These are phyloP conservation scores for Trinectes maculatus DNA, from an alignment of 2,113 vertebrate species.

Conservation along the genomic window DNA sequence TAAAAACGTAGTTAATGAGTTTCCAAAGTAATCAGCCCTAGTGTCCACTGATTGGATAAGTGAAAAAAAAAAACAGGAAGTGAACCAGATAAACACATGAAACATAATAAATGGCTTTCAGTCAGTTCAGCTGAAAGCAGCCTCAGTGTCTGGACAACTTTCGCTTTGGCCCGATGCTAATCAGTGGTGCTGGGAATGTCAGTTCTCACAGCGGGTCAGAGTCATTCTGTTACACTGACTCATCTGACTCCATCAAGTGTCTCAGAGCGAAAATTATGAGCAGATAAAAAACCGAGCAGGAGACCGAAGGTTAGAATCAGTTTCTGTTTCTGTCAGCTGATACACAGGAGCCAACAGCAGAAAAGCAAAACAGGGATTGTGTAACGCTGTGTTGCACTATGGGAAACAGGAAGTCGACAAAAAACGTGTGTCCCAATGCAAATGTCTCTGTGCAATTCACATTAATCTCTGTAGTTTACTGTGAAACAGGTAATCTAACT, in stretches of 20 bases:
- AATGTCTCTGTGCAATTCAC: no score
- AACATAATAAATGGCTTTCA: no score
- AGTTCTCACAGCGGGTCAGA: no score
- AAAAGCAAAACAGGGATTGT: conserved; percentile 36
- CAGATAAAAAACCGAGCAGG: not conserved
- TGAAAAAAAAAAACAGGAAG: no score
- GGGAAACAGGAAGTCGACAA: not conserved
- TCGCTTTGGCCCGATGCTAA: conserved; percentile 33
- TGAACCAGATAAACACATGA: no score
- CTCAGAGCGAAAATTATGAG: not conserved
- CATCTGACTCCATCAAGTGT: conserved; percentile 38
- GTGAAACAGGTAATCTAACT: no score
- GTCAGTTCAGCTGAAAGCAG: no score
- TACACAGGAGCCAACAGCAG: no score
- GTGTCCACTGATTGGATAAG: no score
- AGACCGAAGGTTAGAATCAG: not conserved
- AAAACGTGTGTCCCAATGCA: not conserved
- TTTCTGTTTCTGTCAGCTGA: not conserved
- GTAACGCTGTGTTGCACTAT: conserved; percentile 26
- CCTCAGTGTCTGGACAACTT: not conserved
- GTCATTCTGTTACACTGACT: conserved; percentile 53
- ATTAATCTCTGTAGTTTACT: not conserved
- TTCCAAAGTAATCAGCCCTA: no score
- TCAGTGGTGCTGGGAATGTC: conserved; percentile 36
- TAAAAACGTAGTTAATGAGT: no score